Conservation (phyloP, 2,797 vertebrate species). For the Anableps anableps region DNA sequence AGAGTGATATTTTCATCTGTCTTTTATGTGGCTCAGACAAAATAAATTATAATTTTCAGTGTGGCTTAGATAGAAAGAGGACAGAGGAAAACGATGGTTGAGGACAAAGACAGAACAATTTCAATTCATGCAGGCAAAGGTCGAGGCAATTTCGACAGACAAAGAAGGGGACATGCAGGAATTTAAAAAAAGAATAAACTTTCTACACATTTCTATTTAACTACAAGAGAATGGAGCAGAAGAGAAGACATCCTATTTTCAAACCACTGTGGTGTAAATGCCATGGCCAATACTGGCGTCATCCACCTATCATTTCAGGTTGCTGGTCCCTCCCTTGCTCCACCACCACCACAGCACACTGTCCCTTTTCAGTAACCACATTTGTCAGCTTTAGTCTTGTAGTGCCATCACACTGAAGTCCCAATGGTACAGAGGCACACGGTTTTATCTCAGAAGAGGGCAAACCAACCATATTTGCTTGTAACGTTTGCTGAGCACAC, state of each 20-base stretch:
- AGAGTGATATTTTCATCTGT: conserved; percentile 11
- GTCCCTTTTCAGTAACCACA: conserved; percentile 19
- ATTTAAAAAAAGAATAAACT: background rate
- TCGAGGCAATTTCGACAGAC: conserved; percentile 50
- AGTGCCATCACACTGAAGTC: conserved; percentile 61
- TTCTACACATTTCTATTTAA: conserved; percentile 22
- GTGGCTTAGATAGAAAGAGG: conserved; percentile 19
- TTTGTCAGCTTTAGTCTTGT: conserved; percentile 49
- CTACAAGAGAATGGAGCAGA: conserved; percentile 17
- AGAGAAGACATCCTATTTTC: conserved; percentile 19
- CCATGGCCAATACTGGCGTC: conserved; percentile 39
- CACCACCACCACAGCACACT: background rate
- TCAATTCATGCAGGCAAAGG: conserved; percentile 56
- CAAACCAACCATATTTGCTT: conserved; percentile 49
- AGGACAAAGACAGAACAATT: conserved; percentile 34
- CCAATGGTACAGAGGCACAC: conserved; percentile 49
- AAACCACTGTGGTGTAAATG: conserved; percentile 50
- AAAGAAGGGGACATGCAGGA: conserved; percentile 21
- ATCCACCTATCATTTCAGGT: conserved; percentile 24
- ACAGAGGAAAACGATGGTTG: conserved; percentile 28
- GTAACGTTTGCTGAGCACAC: conserved; percentile 45
- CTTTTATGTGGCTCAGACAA: conserved; percentile 18
- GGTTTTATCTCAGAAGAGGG: conserved; percentile 68
- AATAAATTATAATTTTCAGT: conserved; percentile 14
- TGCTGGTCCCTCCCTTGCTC: conserved; percentile 6